Percentiles rank a stretch among this genome's conserved stretches.
These are phyloP conservation scores for Aphelenchoides fujianensis DNA, from an alignment of 1,140 invertebrate genomes.

Conservation along the genomic window DNA sequence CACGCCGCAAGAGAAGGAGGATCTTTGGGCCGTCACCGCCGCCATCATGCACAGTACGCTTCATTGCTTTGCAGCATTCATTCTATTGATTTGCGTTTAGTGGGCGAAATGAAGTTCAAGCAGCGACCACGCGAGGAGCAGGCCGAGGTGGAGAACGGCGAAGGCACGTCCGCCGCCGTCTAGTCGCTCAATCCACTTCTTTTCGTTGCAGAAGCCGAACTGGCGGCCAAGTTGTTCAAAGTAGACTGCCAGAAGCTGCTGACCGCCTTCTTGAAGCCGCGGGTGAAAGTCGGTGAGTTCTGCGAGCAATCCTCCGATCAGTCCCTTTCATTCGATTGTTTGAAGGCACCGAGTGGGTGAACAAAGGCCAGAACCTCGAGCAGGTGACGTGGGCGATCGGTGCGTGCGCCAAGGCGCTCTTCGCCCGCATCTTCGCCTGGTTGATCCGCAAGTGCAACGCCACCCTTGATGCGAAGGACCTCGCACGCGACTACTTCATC, in stretches of 20 bases:
- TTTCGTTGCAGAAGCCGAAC: conserved; percentile 57
- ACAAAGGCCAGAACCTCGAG: conserved; percentile 75
- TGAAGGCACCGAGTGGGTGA: conserved; percentile 63
- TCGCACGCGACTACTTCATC: conserved; percentile 64
- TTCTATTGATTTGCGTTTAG: too few species aligned
- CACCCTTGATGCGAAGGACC: conserved; percentile 66
- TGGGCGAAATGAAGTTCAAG: conserved; percentile 89
- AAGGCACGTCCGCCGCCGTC: too few species aligned
- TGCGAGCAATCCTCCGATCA: too few species aligned
- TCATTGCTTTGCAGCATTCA: too few species aligned
- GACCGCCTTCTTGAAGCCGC: conserved; percentile 68
- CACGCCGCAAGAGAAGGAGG: conserved; percentile 86
- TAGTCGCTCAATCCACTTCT: too few species aligned
- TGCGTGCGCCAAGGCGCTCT: conserved; percentile 69
- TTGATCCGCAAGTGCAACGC: conserved; percentile 69
- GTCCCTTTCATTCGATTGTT: too few species aligned
- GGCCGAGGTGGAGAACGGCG: conserved; percentile 88
- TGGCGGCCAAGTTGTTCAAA: conserved; percentile 66
- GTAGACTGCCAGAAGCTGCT: conserved; percentile 66
- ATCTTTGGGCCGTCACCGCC: conserved; percentile 93
- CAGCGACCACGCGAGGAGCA: conserved; percentile 98
- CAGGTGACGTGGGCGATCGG: conserved; percentile 67
- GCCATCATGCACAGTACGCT: conserved; percentile 84
- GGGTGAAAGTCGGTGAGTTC: conserved; percentile 69
- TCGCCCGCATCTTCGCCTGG: conserved; percentile 69